These are phyloP conservation scores for Plecotus auritus DNA, from an alignment of 2,113 vertebrate species.

Conservation along the genomic window DNA sequence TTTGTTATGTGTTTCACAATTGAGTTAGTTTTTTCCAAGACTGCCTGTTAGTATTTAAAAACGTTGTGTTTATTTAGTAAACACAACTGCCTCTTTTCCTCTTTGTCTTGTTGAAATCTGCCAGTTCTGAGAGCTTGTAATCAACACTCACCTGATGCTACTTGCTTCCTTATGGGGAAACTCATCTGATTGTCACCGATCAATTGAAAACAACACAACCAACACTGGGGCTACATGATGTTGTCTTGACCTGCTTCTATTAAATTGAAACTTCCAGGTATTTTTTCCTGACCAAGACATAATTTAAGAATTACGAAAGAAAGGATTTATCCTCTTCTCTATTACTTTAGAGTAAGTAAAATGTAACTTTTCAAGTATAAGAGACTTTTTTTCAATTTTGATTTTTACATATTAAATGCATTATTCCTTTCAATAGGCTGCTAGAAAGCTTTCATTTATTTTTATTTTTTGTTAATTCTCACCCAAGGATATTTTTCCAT, in stretches of 20 bases:
- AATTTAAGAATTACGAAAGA: neutral
- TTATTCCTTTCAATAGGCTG: neutral
- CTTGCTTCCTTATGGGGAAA: neutral
- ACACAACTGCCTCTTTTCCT: neutral
- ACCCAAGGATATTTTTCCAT: too few relatives aligned
- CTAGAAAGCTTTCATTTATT: neutral
- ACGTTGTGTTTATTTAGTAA: neutral
- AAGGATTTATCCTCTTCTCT: slow-evolving; percentile 19
- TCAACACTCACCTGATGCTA: neutral
- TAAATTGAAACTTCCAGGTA: slow-evolving; percentile 2
- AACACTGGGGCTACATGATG: neutral
- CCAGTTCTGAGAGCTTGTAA: neutral
- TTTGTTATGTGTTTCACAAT: neutral
- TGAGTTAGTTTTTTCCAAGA: neutral
- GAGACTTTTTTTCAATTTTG: neutral
- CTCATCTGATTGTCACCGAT: neutral
- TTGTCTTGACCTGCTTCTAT: neutral
- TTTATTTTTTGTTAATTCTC: neutral
- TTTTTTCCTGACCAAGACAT: neutral
- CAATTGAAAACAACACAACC: neutral
- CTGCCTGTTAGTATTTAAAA: neutral
- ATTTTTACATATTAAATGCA: neutral
- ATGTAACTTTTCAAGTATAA: neutral
- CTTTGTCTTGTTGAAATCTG: neutral
- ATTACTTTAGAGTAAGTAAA: neutral